These are phyloP conservation scores for Ovibos moschatus DNA, from an alignment of 2,113 vertebrate genomes.

Conservation along the genomic window DNA sequence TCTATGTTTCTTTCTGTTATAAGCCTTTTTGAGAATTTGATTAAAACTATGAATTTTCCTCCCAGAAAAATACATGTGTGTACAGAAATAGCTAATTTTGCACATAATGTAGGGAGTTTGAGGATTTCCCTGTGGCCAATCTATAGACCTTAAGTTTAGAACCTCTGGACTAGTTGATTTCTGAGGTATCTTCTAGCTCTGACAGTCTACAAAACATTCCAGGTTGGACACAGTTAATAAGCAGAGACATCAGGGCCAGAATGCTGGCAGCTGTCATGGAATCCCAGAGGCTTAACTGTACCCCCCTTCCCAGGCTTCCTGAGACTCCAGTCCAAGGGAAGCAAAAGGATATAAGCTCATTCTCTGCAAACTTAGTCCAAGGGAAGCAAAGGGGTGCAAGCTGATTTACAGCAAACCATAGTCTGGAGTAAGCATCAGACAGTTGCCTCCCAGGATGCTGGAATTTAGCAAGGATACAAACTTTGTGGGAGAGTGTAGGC, in stretches of 20 bases:
- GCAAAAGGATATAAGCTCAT: slow-evolving; percentile 71
- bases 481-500: slow-evolving; percentile 15
- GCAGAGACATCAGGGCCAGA: slow-evolving; percentile 57
- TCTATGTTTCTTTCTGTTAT: not conserved
- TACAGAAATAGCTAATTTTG: not conserved
- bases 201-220: slow-evolving; percentile 64
- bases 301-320: slow-evolving; percentile 68
- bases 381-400: slow-evolving; percentile 62
- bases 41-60: not conserved
- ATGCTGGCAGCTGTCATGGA: slow-evolving; percentile 71
- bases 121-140: slow-evolving; percentile 1
- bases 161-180: slow-evolving; percentile 29
- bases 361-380: slow-evolving; percentile 59
- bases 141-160: slow-evolving; percentile 1
- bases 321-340: slow-evolving; percentile 69
- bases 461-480: slow-evolving; percentile 47
- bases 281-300: slow-evolving; percentile 76
- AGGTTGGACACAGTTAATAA: slow-evolving; percentile 70
- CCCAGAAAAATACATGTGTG: not conserved
- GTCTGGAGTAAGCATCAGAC: slow-evolving; percentile 43
- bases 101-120: not conserved
- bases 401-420: slow-evolving; percentile 61
- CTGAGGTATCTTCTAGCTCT: slow-evolving; percentile 28
- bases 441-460: slow-evolving; percentile 42
- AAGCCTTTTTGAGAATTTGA: not conserved